Percentiles rank a stretch among this genome's conserved stretches.
phyloP scores from a whole-genome alignment of 2,797 vertebrate species.

The Spatula clypeata region DNA sequence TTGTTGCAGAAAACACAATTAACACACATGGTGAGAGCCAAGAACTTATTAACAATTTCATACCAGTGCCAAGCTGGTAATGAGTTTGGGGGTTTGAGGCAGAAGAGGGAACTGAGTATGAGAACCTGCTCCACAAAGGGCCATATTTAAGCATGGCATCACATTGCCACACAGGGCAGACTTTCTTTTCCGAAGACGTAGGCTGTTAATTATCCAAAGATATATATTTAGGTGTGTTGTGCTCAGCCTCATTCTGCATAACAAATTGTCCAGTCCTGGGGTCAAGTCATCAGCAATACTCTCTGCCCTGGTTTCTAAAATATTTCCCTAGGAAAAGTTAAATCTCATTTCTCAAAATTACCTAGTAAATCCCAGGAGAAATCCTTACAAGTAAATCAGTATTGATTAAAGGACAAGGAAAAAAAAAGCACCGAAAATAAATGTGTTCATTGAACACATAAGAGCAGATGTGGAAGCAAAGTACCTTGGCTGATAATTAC shows the following conservation, averaged over 20 bases:
- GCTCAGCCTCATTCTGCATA: not conserved
- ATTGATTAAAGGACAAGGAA: not conserved
- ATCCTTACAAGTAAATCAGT: not conserved
- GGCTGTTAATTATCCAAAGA: not conserved
- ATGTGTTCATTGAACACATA: not conserved
- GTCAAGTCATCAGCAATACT: not conserved
- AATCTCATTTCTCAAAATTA: not conserved
- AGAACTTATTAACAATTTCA: slow-evolving; percentile 49
- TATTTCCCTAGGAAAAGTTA: not conserved
- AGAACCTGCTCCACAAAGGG: not conserved
- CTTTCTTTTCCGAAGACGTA: not conserved
- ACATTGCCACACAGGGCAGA: not conserved
- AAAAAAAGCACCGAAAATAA: not conserved
- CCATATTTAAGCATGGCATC: not conserved
- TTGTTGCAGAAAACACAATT: slow-evolving; percentile 51
- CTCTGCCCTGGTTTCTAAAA: not conserved
- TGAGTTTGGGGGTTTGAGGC: slow-evolving; percentile 30
- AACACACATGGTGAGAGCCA: not conserved
- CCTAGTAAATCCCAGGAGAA: not conserved
- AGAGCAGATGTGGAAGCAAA: not conserved
- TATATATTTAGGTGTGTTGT: not conserved
- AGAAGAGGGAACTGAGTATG: not conserved
- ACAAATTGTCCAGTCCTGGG: not conserved
- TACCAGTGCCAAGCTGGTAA: slow-evolving; percentile 24
- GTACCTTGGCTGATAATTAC: not conserved